These are phyloP conservation scores for Eumacrocentrus americanus DNA, from an alignment of 2,888 invertebrate species.

Conservation along the genomic window DNA sequence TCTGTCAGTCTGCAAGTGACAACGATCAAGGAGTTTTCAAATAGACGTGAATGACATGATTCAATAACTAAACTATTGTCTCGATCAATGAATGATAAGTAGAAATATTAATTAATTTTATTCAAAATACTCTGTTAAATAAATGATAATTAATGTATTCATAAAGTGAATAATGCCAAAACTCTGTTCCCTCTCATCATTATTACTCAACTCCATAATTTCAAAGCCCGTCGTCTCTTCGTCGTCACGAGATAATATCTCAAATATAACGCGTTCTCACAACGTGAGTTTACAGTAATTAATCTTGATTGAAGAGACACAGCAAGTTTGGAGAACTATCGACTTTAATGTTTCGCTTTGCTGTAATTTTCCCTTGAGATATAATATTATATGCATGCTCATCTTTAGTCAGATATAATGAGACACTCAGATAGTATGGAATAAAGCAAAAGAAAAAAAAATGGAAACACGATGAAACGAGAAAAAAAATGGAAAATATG, in stretches of 20 bases:
- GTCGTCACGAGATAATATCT: conserved; percentile 2
- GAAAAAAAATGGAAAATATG: conserved; percentile 14
- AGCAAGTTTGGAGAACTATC: conserved; percentile 15
- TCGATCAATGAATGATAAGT: too few relatives aligned
- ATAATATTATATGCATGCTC: neutral
- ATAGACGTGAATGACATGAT: too few relatives aligned
- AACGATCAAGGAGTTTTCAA: too few relatives aligned
- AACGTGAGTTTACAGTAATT: conserved; percentile 18
- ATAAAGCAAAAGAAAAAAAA: neutral
- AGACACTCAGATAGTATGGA: neutral
- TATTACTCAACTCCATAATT: neutral
- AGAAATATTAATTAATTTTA: too few relatives aligned
- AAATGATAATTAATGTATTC: conserved; percentile 6
- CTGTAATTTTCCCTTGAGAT: conserved; percentile 20
- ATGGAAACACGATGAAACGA: neutral
- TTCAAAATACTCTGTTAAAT: too few relatives aligned
- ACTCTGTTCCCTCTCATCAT: neutral
- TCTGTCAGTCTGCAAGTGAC: too few relatives aligned
- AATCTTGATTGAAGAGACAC: conserved; percentile 25
- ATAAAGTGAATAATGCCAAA: neutral
- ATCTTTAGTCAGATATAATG: conserved; percentile 8
- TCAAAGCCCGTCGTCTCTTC: neutral
- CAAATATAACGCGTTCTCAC: neutral
- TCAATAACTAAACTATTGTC: too few relatives aligned
- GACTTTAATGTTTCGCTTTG: conserved; percentile 2